A percentile compares a stretch with the other conserved stretches of the same genome.
Conservation (phyloP, 2,113 vertebrate genomes). For the Cariama cristata region DNA sequence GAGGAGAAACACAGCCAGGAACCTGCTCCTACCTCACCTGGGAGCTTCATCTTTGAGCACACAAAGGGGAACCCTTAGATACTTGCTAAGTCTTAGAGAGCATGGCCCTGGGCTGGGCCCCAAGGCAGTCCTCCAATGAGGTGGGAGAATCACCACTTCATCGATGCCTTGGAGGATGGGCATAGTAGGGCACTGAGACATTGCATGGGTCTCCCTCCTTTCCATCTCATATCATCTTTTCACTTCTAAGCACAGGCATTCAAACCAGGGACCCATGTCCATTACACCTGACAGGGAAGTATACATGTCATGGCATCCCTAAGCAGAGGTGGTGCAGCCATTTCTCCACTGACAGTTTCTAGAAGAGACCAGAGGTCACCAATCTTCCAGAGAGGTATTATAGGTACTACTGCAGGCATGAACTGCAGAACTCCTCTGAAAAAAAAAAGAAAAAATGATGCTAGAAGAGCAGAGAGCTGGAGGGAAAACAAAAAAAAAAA, state of each 20-base stretch:
- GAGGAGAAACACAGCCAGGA: neutral
- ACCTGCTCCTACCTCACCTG: neutral
- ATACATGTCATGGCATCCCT: neutral
- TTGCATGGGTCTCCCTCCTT: neutral
- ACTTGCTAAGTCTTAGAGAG: neutral
- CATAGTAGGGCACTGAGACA: neutral
- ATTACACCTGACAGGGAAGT: fast-evolving
- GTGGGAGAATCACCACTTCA: neutral
- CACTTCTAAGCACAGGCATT: neutral
- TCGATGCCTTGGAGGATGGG: neutral
- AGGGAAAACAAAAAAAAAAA: neutral
- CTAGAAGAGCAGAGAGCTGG: neutral
- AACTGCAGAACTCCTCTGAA: neutral
- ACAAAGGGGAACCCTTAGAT: neutral
- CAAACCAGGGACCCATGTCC: neutral
- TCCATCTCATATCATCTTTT: neutral
- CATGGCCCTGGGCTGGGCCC: neutral
- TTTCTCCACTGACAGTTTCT: neutral
- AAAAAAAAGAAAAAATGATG: neutral
- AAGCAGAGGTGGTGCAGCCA: neutral
- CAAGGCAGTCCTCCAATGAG: neutral
- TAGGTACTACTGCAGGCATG: neutral
- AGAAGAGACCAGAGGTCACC: neutral
- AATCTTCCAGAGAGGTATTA: neutral
- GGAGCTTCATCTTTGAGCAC: neutral